These are phyloP conservation scores for Alcis repandata DNA, from an alignment of 2,888 invertebrate species.

Conservation along the genomic window DNA sequence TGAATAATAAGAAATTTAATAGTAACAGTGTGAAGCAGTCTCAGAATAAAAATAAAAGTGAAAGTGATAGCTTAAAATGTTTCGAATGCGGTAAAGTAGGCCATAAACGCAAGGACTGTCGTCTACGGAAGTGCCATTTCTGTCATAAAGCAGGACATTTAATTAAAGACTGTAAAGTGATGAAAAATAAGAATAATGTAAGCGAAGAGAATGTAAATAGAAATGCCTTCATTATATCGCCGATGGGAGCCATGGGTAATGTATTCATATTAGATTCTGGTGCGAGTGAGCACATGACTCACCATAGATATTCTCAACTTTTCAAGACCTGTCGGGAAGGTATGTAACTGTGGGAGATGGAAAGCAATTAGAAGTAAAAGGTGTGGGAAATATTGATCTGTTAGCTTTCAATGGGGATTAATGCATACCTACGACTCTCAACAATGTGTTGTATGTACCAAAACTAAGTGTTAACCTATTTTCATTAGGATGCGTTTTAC, in stretches of 20 bases:
- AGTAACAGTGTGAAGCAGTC: too few species aligned
- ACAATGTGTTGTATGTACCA: slow-evolving; percentile 6
- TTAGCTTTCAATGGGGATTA: not conserved
- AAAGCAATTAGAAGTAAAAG: not conserved
- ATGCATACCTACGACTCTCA: not conserved
- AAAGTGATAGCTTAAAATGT: too few species aligned
- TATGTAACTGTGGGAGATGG: slow-evolving; percentile 15
- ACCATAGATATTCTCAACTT: not conserved
- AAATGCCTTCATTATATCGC: not conserved
- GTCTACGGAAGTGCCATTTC: too few species aligned
- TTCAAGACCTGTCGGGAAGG: not conserved
- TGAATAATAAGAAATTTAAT: too few species aligned
- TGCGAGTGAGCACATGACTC: not conserved
- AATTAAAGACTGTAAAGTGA: too few species aligned
- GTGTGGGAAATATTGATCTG: not conserved
- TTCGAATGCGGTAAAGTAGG: too few species aligned
- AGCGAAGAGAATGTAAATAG: not conserved
- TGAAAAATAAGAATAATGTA: not conserved
- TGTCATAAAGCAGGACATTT: too few species aligned
- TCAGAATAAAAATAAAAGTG: too few species aligned
- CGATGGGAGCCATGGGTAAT: not conserved
- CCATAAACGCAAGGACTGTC: too few species aligned
- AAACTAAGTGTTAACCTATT: not conserved
- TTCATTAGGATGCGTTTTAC: not conserved
- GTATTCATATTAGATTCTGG: not conserved